Evolutionary conservation across 2,113 vertebrate species (phyloP).

Genomic region (Ammospiza nelsoni): DNA sequence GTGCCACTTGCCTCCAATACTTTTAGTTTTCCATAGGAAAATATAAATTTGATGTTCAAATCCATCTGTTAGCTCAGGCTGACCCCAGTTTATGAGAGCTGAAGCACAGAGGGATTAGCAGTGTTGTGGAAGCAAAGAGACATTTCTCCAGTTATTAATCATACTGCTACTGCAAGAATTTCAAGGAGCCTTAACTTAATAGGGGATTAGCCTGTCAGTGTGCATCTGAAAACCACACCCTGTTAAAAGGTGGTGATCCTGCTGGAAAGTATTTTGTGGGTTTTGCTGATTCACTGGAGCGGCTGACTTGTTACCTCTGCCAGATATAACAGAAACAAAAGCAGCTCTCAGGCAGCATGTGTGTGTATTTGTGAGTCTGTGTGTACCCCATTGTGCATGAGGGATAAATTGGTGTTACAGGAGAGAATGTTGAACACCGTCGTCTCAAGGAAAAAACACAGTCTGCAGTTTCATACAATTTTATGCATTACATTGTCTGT

Average conservation of each 20-base stretch:
- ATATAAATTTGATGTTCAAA: not conserved
- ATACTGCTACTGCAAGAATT: not conserved
- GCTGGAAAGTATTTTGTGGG: conserved; percentile 59
- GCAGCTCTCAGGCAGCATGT: conserved; percentile 1
- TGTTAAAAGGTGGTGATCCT: conserved; percentile 30
- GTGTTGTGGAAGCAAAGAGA: not conserved
- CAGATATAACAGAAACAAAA: conserved; percentile 12
- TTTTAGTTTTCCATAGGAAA: conserved; percentile 4
- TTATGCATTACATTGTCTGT: not conserved
- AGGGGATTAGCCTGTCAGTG: not conserved
- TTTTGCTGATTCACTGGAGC: conserved; percentile 42
- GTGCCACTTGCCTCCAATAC: not conserved
- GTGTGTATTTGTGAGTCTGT: not conserved
- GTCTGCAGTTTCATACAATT: not conserved
- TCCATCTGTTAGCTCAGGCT: conserved; percentile 11
- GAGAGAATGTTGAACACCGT: not conserved
- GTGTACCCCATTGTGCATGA: not conserved
- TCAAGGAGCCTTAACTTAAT: not conserved
- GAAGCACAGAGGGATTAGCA: not conserved
- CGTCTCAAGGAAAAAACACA: not conserved
- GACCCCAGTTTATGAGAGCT: not conserved
- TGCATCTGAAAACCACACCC: conserved; percentile 39
- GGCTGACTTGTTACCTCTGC: not conserved
- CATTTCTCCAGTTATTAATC: not conserved
- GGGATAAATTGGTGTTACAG: not conserved